Evolutionary conservation across 1,140 invertebrate genomes (phyloP), one percentile per base, ranked within the genome.

Genomic region (Leptestheria dahalacensis): DNA sequence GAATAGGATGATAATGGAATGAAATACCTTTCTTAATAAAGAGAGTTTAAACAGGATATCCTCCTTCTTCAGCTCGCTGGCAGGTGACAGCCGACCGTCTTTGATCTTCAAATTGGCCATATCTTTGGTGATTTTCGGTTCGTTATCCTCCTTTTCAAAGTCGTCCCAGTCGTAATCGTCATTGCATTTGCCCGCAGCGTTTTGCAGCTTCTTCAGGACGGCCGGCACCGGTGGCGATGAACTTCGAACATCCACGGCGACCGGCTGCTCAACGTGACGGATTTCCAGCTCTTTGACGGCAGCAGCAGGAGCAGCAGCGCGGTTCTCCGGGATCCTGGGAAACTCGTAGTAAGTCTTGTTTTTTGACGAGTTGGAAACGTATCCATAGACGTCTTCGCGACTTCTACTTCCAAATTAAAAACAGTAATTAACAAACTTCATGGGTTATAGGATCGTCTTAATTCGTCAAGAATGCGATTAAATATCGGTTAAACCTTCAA

Each of bases 181-280:
- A 12, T 49, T 15, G 26, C 23, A n/a, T 3, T 55, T 18, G 1
- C 25, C 25, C 24, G 20, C 29, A 23, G 26, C 21, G 25, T 50
- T 60, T 26, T 53, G 26, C 15, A 60, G 10, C 48, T 60, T 60
- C 18, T 52, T 60, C 24, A 60, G 51, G 1, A 60, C 48, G 12
- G 58, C 58, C 11, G 58, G 58, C 11, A 60, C 58, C 15, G 58
- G 58, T 23, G 58, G 58, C 23, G 58, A 60, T 11, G 48, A 12
- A 6, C 48, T 26, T 60, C 58, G 25, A n/a, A 11, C 1, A 23
- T 24, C 29, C n/a, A 49, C 3, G 24, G 23, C n/a, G 9, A 28
- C 18, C 33, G 6, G 33, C 33, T 41, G 33, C 15, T 41, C 33
- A 15, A 9, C 33, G 33, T 6, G 33, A 41, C 6, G 15, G 6